Evolutionary conservation across 2,113 vertebrate genomes (phyloP).

Genomic region (Ptilorrhoa leucosticta): DNA sequence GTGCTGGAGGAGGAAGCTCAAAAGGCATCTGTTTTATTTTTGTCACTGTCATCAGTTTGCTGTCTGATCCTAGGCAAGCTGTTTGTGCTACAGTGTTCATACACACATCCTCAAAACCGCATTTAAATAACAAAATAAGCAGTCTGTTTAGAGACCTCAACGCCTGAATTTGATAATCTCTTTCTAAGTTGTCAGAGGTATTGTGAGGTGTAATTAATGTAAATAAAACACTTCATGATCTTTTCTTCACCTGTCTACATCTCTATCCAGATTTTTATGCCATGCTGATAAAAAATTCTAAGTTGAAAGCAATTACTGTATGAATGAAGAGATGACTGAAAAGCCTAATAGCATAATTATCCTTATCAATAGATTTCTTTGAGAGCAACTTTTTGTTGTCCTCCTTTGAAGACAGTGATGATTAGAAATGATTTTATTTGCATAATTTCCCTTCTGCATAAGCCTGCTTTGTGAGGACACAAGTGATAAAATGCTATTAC

Average conservation of each 20-base stretch:
- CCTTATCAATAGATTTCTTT: slow-evolving; percentile 31
- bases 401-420: neutral
- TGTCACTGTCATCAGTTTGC: neutral
- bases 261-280: neutral
- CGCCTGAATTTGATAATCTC: neutral
- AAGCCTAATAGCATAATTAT: slow-evolving; percentile 25
- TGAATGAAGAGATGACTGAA: neutral
- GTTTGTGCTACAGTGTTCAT: neutral
- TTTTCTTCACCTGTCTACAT: slow-evolving; percentile 31
- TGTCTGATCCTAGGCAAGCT: neutral
- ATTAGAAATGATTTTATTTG: slow-evolving; percentile 26
- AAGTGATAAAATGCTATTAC: neutral
- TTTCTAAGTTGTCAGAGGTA: neutral
- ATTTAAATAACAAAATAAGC: slow-evolving; percentile 27
- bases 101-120: neutral
- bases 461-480: slow-evolving; percentile 51
- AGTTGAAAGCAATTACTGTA: neutral
- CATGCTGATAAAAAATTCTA: neutral
- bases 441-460: slow-evolving; percentile 7
- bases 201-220: slow-evolving; percentile 6
- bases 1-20: neutral
- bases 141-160: neutral
- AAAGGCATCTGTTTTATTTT: neutral
- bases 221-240: neutral
- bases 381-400: slow-evolving; percentile 5